Evolutionary conservation across 64 coral and sea anemone genomes (phyloP).

Genomic region (Dendronephthya gigantea): DNA sequence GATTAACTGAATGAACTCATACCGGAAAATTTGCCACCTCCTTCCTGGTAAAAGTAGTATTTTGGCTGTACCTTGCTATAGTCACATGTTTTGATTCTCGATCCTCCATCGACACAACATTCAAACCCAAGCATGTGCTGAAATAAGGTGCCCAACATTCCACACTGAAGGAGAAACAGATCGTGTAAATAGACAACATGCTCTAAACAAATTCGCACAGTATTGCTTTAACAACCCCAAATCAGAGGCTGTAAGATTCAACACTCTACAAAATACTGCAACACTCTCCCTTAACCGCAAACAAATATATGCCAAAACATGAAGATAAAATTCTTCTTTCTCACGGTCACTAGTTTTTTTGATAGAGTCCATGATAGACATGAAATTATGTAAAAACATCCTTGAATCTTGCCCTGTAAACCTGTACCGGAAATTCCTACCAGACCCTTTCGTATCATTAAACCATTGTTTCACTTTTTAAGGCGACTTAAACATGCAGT

Average conservation of each 20-base stretch:
- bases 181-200: conserved; percentile 37
- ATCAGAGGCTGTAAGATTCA: conserved; percentile 42
- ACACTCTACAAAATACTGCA: conserved; percentile 59
- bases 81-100: conserved; percentile 55
- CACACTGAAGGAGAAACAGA: conserved; percentile 58
- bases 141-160: conserved; percentile 47
- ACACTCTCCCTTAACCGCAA: conserved; percentile 49
- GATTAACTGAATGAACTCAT: conserved; percentile 54
- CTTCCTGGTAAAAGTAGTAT: conserved; percentile 45
- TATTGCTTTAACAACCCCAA: conserved; percentile 33
- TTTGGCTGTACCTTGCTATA: conserved; percentile 49
- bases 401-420: neutral
- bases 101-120: conserved; percentile 74
- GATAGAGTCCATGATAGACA: neutral
- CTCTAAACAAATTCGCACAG: conserved; percentile 54
- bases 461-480: conserved; percentile 12
- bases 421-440: neutral
- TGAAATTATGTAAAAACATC: neutral
- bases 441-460: neutral
- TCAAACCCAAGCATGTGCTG: conserved; percentile 58
- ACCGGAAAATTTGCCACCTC: conserved; percentile 70
- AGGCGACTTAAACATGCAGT: neutral
- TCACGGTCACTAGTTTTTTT: neutral
- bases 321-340: conserved; percentile 28
- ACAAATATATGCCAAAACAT: conserved; percentile 50